Conservation (phyloP, 1,140 invertebrate species). For the Hetaerina americana region DNA sequence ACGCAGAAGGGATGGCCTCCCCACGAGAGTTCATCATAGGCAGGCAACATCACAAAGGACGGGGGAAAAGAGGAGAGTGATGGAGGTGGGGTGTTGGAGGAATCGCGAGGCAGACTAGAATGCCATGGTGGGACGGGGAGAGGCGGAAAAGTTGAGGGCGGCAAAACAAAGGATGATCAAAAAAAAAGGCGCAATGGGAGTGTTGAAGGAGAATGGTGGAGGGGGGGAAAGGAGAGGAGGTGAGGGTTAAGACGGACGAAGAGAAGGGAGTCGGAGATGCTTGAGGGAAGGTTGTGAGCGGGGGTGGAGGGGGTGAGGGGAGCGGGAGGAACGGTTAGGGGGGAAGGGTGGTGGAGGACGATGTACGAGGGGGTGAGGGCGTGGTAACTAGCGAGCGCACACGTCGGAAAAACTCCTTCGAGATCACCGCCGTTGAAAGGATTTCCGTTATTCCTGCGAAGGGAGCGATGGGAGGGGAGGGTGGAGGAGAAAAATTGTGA, state of each 20-base stretch:
- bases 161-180: not conserved
- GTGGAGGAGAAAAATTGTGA: not conserved
- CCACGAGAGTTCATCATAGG: too few species aligned
- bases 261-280: not conserved
- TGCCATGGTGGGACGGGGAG: too few species aligned
- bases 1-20: too few species aligned
- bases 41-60: too few species aligned
- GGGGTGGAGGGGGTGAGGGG: not conserved
- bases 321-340: not conserved
- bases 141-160: too few species aligned
- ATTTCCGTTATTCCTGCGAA: not conserved
- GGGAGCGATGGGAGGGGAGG: too few species aligned
- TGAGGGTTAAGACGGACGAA: not conserved
- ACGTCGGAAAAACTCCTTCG: not conserved
- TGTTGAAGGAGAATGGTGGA: not conserved
- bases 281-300: not conserved
- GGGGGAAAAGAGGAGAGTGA: too few species aligned
- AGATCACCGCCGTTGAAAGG: not conserved
- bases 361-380: not conserved
- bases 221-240: not conserved
- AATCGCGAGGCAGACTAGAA: too few species aligned
- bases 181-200: not conserved
- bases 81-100: too few species aligned
- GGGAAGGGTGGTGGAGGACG: not conserved
- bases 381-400: not conserved